Evolutionary conservation across 1,140 invertebrate species (phyloP).

Genomic region (Nephila pilipes): DNA sequence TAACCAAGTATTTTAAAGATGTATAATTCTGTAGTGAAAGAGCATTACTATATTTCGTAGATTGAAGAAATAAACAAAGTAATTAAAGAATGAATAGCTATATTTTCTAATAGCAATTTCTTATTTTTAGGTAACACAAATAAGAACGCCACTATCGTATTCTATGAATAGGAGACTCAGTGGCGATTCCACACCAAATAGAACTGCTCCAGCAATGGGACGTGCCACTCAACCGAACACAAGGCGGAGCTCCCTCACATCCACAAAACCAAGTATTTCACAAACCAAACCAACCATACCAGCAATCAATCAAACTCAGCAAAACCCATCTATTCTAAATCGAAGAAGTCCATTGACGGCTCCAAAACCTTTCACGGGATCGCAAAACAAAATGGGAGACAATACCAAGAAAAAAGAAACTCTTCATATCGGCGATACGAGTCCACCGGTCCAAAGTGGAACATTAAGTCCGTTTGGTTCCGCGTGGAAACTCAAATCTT

Average conservation of each 20-base stretch:
- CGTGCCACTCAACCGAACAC: neutral
- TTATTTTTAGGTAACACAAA: constrained; percentile 28
- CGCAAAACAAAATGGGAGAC: neutral
- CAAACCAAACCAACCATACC: constrained; percentile 15
- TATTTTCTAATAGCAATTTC: neutral
- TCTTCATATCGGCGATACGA: constrained; percentile 55
- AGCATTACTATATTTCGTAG: neutral
- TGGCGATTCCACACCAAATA: neutral
- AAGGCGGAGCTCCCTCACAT: neutral
- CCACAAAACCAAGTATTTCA: constrained; percentile 6
- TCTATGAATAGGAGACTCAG: constrained; percentile 4
- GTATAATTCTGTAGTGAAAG: too few species aligned
- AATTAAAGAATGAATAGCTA: too few species aligned
- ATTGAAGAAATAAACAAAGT: neutral
- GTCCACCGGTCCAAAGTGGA: constrained; percentile 57
- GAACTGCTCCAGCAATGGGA: neutral
- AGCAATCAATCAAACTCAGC: neutral
- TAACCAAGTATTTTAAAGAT: too few species aligned
- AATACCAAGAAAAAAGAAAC: neutral
- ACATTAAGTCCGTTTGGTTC: constrained; percentile 29
- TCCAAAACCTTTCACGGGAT: constrained; percentile 19
- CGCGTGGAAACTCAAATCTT: neutral
- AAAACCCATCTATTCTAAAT: neutral
- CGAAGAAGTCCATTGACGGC: constrained; percentile 24
- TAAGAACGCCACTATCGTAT: neutral